Conservation (phyloP, 2,888 invertebrate species). For the Lasioglossum malachurum region DNA sequence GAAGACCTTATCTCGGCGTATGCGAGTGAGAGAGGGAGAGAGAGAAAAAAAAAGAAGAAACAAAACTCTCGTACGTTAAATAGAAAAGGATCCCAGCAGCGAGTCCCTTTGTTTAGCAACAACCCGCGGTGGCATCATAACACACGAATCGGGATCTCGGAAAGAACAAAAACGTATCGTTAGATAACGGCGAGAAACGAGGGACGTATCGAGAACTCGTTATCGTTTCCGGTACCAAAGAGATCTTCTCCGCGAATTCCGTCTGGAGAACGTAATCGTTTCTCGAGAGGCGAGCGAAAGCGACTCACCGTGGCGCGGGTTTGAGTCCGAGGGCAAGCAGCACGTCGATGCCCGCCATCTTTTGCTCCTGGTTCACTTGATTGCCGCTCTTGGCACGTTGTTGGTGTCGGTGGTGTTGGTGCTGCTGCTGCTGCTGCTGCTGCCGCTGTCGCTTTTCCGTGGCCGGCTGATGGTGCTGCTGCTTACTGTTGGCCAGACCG, state of each 20-base stretch:
- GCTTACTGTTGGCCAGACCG: conserved; percentile 47
- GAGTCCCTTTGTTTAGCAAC: not conserved
- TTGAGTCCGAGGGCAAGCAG: conserved; percentile 87
- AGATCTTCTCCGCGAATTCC: conserved; percentile 24
- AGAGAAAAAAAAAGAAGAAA: not conserved
- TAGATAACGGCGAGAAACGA: not conserved
- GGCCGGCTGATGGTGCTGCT: conserved; percentile 57
- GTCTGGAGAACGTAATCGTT: conserved; percentile 30
- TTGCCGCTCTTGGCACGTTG: conserved; percentile 62
- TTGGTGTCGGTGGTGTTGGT: conserved; percentile 57
- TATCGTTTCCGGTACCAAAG: conserved; percentile 46
- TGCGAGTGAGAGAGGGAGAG: not conserved
- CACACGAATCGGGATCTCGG: not conserved
- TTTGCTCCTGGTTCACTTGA: conserved; percentile 73
- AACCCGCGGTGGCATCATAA: not conserved
- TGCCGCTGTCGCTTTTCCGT: conserved; percentile 53
- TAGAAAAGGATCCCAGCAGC: not conserved
- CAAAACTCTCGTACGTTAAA: not conserved
- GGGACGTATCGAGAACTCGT: conserved; percentile 4
- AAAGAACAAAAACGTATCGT: not conserved
- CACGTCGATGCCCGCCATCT: conserved; percentile 85
- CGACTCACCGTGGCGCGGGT: conserved; percentile 84
- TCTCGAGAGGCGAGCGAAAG: conserved; percentile 14
- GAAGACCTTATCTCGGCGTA: not conserved
- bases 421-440: conserved; percentile 46